These are phyloP conservation scores for Cerastoderma edule DNA, from an alignment of 2,888 invertebrate species.

Conservation along the genomic window DNA sequence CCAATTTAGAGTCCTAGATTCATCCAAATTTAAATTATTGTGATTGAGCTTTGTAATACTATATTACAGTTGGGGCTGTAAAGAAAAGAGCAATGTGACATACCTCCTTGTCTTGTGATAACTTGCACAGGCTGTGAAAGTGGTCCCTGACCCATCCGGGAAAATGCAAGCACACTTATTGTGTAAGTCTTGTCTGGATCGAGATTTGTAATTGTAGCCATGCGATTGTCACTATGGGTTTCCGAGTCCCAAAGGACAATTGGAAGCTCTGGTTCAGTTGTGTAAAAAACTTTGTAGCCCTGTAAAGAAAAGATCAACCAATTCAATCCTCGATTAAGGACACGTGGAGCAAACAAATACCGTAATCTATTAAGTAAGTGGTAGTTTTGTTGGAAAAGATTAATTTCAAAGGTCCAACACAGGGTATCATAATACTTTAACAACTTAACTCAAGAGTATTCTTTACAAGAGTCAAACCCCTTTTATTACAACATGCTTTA, in stretches of 20 bases:
- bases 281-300: slow-evolving; percentile 99
- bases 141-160: slow-evolving; percentile 97
- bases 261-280: slow-evolving; percentile 93
- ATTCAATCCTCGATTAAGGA: background rate
- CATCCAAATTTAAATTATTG: background rate
- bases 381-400: too few relatives aligned
- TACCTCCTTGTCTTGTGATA: slow-evolving; percentile 95
- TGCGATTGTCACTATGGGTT: slow-evolving; percentile 89
- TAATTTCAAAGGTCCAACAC: too few relatives aligned
- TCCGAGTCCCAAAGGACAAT: slow-evolving; percentile 97
- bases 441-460: too few relatives aligned
- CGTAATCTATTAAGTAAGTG: too few relatives aligned
- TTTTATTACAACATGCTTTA: too few relatives aligned
- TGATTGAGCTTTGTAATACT: background rate
- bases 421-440: too few relatives aligned
- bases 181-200: slow-evolving; percentile 97
- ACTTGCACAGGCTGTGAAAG: slow-evolving; percentile 98
- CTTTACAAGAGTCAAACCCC: too few relatives aligned
- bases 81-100: slow-evolving; percentile 42
- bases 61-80: background rate
- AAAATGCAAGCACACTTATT: slow-evolving; percentile 90
- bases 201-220: slow-evolving; percentile 96
- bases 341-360: too few relatives aligned
- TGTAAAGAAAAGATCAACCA: slow-evolving; percentile 83
- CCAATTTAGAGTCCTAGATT: too few relatives aligned